phyloP scores from a whole-genome alignment of 2,797 vertebrate genomes.

The Diplodus puntazzo region DNA sequence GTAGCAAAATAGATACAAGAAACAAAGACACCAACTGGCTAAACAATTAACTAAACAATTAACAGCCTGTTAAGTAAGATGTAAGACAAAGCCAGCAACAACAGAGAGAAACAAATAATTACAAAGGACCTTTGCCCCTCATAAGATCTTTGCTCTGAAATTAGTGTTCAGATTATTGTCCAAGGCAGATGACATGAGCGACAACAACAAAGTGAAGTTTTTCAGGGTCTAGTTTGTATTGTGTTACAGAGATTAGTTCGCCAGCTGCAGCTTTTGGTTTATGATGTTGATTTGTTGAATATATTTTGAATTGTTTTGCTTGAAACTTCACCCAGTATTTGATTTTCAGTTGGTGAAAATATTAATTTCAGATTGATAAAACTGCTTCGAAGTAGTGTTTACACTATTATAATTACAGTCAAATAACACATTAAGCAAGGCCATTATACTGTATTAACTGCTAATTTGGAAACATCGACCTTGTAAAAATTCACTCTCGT shows the following conservation, averaged over 20 bases:
- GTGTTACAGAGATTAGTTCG: not conserved
- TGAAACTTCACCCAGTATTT: not conserved
- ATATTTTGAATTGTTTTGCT: not conserved
- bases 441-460: not conserved
- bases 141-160: not conserved
- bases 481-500: not conserved
- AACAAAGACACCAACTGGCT: slow-evolving; percentile 1
- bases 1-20: not conserved
- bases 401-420: not conserved
- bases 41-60: not conserved
- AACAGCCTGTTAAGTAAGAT: not conserved
- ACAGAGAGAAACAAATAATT: not conserved
- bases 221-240: not conserved
- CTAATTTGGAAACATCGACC: not conserved
- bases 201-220: not conserved
- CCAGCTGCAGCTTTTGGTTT: not conserved
- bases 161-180: not conserved
- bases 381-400: not conserved
- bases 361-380: not conserved
- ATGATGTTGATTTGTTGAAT: not conserved
- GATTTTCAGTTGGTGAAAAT: slow-evolving; percentile 3
- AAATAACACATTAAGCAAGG: not conserved
- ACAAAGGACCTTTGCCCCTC: not conserved
- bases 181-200: not conserved
- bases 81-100: not conserved